phyloP scores from a whole-genome alignment of 2,888 invertebrate species.

The Machimus rusticus region DNA sequence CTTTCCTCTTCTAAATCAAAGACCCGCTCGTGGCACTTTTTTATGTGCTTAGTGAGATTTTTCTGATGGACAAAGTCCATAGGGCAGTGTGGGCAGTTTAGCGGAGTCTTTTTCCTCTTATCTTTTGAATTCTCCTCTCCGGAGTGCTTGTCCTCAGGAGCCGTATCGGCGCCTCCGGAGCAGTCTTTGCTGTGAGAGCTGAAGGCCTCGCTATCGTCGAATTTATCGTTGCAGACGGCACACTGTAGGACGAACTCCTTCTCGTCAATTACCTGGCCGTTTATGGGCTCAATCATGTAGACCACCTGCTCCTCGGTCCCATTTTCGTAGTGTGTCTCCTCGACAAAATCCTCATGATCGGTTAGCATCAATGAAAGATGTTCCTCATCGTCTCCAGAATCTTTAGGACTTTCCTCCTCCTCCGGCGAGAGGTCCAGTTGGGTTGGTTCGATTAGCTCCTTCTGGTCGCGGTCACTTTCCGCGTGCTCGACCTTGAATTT shows the following conservation, averaged over 20 bases:
- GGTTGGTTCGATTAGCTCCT: background rate
- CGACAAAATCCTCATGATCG: background rate
- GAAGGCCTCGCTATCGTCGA: background rate
- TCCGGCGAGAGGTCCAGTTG: background rate
- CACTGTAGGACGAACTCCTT: slow-evolving; percentile 29
- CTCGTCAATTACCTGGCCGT: background rate
- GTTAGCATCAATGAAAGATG: background rate
- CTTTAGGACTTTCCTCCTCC: background rate
- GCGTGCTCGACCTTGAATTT: slow-evolving; percentile 47
- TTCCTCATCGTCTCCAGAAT: background rate
- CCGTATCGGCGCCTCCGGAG: background rate
- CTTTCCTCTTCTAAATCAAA: slow-evolving; percentile 45
- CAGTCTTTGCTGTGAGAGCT: background rate
- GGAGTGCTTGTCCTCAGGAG: background rate
- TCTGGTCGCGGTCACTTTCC: background rate
- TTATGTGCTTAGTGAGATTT: slow-evolving; percentile 61
- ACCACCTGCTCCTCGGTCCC: background rate
- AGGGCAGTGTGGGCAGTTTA: slow-evolving; percentile 51
- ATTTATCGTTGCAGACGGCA: background rate
- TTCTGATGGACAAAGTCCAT: slow-evolving; percentile 62
- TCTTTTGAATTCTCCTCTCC: background rate
- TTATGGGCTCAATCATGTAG: background rate
- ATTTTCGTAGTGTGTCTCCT: background rate
- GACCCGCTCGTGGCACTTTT: slow-evolving; percentile 60
- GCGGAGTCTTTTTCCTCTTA: background rate